Base-by-base conservation (phyloP, 2,797 vertebrate genomes). In the Syngnathus rostellatus region DNA sequence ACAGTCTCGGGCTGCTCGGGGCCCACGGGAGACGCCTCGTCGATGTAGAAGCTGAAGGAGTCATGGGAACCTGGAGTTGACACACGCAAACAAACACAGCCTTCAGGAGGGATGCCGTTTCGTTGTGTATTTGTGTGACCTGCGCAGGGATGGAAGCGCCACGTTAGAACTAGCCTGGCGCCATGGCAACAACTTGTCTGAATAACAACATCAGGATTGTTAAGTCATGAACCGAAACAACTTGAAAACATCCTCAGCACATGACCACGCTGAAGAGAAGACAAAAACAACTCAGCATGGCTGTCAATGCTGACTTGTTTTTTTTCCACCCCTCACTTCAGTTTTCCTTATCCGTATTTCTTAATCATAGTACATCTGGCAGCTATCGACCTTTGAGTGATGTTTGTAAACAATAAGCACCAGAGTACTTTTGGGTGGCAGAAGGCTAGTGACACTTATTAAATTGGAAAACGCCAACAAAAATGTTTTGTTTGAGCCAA, bases 1-100 rank as follows among this genome's bases (percentile, higher is more conserved):
- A 99, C 95, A 0, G 95, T 96, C 86, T 99, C 97, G 0, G 97
- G 95, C 78, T 99, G 97, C 77, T 99, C 96, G 0, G 96, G 96
- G 10, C 96, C 97, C 65, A 98, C 95, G 0, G 96, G 96, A 79
- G 96, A 99, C 1, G 96, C 88, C 86, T 98, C 96, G 12, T 98
- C 95, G 0, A 98, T 98, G 91, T 98, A 98, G 90, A 98, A 99
- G 74, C 96, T 99, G 87, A 99, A 99, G 48, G 96, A 99, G 72
- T 99, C 97, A n/a, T 98, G 97, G 82, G 97, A 99, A 43, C 97
- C 97, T 99, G 85, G 68, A 86, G 79, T 64, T 68, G 80, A 83
- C 21, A 25, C 16, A 40, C 46, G 16, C 38, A 54, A 48, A 83
- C 14, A 75, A 66, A 65, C 45, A 60, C 50, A 57, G 77, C 66